Evolutionary conservation across 53 echinoderm and acorn worm species (phyloP).

Genomic region (Antedon mediterranea): DNA sequence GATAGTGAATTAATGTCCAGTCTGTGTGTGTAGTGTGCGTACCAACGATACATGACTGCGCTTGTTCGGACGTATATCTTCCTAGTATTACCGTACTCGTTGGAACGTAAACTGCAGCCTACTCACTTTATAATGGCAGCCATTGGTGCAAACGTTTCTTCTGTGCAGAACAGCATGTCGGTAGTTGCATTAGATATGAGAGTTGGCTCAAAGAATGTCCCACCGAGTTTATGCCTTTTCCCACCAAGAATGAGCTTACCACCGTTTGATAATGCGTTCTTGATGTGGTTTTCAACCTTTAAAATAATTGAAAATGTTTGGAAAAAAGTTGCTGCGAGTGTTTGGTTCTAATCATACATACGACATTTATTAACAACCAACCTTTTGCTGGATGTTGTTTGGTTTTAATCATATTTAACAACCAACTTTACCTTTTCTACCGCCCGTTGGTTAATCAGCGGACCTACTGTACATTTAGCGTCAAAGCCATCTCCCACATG

Average conservation of each 20-base stretch:
- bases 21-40: too few species aligned
- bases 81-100: too few species aligned
- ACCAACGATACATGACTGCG: too few species aligned
- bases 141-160: constrained; percentile 26
- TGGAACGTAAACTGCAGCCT: background rate
- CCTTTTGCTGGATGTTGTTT: too few species aligned
- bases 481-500: constrained; percentile 42
- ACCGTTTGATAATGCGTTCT: constrained; percentile 20
- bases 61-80: too few species aligned
- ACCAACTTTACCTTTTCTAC: constrained; percentile 23
- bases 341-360: too few species aligned
- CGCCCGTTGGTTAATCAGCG: constrained; percentile 43
- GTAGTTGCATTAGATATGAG: constrained; percentile 20
- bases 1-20: too few species aligned
- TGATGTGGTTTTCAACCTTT: background rate
- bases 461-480: constrained; percentile 30
- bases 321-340: too few species aligned
- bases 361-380: too few species aligned
- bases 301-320: too few species aligned
- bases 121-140: background rate
- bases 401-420: too few species aligned
- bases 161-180: constrained; percentile 11
- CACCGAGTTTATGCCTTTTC: constrained; percentile 20
- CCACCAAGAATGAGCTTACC: constrained; percentile 25
- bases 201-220: constrained; percentile 32